These are phyloP conservation scores for Enteromius argenteus DNA, from an alignment of 2,797 vertebrate species.

Conservation along the genomic window DNA sequence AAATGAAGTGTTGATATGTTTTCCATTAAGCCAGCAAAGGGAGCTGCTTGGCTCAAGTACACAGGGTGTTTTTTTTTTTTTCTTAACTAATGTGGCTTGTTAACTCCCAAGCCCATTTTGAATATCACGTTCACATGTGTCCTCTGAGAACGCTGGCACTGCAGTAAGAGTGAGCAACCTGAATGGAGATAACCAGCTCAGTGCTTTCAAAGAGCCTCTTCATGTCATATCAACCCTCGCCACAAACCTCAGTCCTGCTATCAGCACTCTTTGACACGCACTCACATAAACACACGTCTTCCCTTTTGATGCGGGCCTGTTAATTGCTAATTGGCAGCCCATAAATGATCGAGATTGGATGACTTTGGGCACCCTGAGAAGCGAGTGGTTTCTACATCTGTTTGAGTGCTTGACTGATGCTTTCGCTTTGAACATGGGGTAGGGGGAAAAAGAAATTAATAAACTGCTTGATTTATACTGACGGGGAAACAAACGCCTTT, in stretches of 20 bases:
- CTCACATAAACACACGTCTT: conserved; percentile 45
- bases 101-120: conserved; percentile 47
- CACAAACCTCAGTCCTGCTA: conserved; percentile 34
- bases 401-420: conserved; percentile 65
- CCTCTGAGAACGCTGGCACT: conserved; percentile 49
- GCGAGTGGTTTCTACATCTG: conserved; percentile 65
- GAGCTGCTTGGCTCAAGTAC: conserved; percentile 68
- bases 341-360: conserved; percentile 73
- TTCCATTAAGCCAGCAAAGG: conserved; percentile 69
- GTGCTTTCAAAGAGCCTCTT: conserved; percentile 65
- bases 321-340: conserved; percentile 77
- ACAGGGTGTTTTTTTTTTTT: conserved; percentile 34
- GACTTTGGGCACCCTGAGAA: conserved; percentile 67
- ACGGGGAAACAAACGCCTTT: background rate
- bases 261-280: conserved; percentile 21
- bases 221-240: conserved; percentile 49
- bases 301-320: conserved; percentile 68
- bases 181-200: conserved; percentile 66
- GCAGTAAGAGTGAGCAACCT: conserved; percentile 25
- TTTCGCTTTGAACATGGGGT: conserved; percentile 65
- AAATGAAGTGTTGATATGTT: conserved; percentile 72
- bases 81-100: conserved; percentile 57
- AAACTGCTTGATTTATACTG: conserved; percentile 57
- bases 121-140: conserved; percentile 26
- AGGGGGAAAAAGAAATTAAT: conserved; percentile 34